Conservation (phyloP, 2,797 vertebrate species). For the Eleutherodactylus coqui region DNA sequence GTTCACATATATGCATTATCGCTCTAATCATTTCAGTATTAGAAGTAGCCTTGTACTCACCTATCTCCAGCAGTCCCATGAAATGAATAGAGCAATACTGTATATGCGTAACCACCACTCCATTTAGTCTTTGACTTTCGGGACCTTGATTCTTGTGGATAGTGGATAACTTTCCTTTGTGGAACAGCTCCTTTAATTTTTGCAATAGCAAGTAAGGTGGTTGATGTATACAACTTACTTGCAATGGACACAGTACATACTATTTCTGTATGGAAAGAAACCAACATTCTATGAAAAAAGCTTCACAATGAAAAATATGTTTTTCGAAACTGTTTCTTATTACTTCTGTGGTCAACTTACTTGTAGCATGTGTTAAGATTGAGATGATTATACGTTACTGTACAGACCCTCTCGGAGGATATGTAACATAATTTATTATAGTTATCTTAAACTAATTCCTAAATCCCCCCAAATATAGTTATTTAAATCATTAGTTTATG, state of each 20-base stretch:
- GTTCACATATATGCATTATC: too few relatives aligned
- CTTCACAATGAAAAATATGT: background rate
- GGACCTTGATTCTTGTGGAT: too few relatives aligned
- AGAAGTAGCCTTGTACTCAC: too few relatives aligned
- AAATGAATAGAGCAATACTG: too few relatives aligned
- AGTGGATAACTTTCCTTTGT: too few relatives aligned
- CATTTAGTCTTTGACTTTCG: too few relatives aligned
- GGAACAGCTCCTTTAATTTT: too few relatives aligned
- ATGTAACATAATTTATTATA: constrained; percentile 32
- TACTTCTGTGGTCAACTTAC: background rate
- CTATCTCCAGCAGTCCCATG: too few relatives aligned
- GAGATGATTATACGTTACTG: background rate
- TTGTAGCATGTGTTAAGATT: background rate
- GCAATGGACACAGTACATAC: background rate
- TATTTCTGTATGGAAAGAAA: background rate
- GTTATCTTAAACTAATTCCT: constrained; percentile 38
- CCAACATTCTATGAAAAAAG: background rate
- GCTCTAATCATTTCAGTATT: too few relatives aligned
- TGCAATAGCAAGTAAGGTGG: background rate
- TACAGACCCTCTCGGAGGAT: background rate
- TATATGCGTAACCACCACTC: too few relatives aligned
- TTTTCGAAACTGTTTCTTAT: background rate
- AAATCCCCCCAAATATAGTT: constrained; percentile 19
- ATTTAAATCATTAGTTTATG: constrained; percentile 55
- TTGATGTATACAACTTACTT: background rate